Base-by-base conservation (phyloP, 2,888 invertebrate species). In the Dendrolimus houi region DNA sequence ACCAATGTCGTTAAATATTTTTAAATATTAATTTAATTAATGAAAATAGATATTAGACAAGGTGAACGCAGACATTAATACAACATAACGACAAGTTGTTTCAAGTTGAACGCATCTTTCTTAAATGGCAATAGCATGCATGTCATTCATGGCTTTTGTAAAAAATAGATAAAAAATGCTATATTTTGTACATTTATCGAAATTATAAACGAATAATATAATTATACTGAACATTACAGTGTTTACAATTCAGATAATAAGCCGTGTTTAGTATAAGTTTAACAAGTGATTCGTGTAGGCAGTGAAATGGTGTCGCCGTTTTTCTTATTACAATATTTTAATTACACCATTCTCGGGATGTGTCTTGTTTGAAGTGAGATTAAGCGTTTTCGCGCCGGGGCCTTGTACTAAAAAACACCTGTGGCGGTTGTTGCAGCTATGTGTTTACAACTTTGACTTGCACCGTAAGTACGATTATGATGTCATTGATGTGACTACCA, bases 381-480 rank as follows among this genome's bases (percentile, higher is more conserved):
- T 62, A 63, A 62, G 67, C 64, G 65, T 64, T 64, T 58, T 55
- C 59, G 62, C 60, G 62, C 60, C 57, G 62, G 59, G 64, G 63
- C 64, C 66, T 63, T 66, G 74, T 69, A 68, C 67, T 66, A 64
- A 72, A 69, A 71, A 73, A 70, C 76, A 68, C 67, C 64, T 63
- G 73, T 71, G 72, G 75, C 69, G 72, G 63, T 66, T 64, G 75
- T 74, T 70, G 75, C 74, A 85, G 87, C 77, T 79, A 89, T 90
- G 88, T 89, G 88, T 89, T 89, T 89, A 89, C 88, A 87, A 82
- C 79, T 84, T 76, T 89, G 83, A 85, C 76, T 79, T 79, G 75
- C 79, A 69, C 75, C 74, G 89, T 90, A 75, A 87, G 89, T 90
- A 69, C 69, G 72, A 62, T 53, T 71, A 90, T 89, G 89, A 89